A percentile compares a stretch with the other conserved stretches of the same genome.
These are phyloP conservation scores for Harpagifer antarcticus DNA, from an alignment of 2,797 vertebrate species.

Conservation along the genomic window DNA sequence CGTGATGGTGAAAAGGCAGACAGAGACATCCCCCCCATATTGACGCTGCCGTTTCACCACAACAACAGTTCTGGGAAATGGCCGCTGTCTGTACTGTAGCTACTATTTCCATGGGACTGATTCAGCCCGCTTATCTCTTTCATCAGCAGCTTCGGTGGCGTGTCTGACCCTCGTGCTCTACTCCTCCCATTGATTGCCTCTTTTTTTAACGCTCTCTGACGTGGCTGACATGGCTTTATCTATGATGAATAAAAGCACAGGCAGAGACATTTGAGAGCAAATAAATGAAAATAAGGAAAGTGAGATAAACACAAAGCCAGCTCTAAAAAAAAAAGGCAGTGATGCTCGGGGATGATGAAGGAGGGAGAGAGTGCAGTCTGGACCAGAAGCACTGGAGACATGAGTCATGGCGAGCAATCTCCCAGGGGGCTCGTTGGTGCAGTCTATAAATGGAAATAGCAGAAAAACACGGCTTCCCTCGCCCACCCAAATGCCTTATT, in stretches of 20 bases:
- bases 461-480: conserved; percentile 84
- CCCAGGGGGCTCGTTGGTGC: conserved; percentile 81
- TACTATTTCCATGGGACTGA: conserved; percentile 75
- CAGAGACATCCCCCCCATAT: conserved; percentile 77
- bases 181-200: conserved; percentile 50
- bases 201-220: conserved; percentile 2
- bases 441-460: conserved; percentile 86
- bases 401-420: conserved; percentile 81
- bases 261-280: conserved; percentile 31
- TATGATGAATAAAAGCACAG: conserved; percentile 54
- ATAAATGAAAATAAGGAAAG: conserved; percentile 40
- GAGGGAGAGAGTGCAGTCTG: conserved; percentile 65
- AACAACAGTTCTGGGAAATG: conserved; percentile 86
- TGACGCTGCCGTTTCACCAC: conserved; percentile 80
- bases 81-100: conserved; percentile 77
- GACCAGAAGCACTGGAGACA: conserved; percentile 80
- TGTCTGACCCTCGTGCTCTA: conserved; percentile 43
- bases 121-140: conserved; percentile 72
- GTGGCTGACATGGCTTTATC: conserved; percentile 36
- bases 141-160: conserved; percentile 68
- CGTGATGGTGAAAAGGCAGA: conserved; percentile 81
- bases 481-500: conserved; percentile 84
- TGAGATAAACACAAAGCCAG: conserved; percentile 38
- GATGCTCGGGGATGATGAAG: conserved; percentile 52
- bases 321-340: conserved; percentile 29